Conservation (phyloP, 2,113 vertebrate genomes). For the Astur gentilis region DNA sequence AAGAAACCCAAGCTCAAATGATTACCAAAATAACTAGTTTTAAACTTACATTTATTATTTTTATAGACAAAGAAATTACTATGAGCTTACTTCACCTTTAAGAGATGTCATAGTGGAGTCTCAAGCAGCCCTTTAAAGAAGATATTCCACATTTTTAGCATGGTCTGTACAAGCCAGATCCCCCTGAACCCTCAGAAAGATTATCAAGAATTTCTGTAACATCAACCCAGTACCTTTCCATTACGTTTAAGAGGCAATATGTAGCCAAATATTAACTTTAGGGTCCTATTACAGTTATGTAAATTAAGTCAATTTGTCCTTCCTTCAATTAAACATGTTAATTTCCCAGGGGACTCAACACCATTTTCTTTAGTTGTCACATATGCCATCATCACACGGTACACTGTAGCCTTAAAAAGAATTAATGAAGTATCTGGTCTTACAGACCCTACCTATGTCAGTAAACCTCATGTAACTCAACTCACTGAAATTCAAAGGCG, state of each 20-base stretch:
- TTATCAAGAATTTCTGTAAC: background rate
- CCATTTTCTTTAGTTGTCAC: slow-evolving; percentile 23
- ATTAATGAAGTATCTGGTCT: background rate
- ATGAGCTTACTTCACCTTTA: background rate
- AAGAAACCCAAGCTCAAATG: background rate
- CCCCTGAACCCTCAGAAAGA: background rate
- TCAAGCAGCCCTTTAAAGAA: background rate
- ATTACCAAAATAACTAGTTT: background rate
- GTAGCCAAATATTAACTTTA: background rate
- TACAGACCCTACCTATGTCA: background rate
- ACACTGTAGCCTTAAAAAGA: background rate
- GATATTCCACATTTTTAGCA: background rate
- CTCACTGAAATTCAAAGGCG: background rate
- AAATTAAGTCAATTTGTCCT: slow-evolving; percentile 46
- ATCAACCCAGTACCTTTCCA: background rate
- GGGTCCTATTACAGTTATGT: background rate
- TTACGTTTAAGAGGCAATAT: background rate
- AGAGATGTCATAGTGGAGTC: background rate
- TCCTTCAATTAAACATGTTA: slow-evolving; percentile 40
- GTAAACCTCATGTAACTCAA: background rate
- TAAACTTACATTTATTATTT: background rate
- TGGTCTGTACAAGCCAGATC: background rate
- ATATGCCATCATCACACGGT: background rate
- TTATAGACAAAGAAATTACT: background rate
- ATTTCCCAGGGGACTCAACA: slow-evolving; percentile 48